Evolutionary conservation across 2,888 invertebrate species (phyloP), one percentile per base, ranked within the genome.

Genomic region (Horisme vitalbata): DNA sequence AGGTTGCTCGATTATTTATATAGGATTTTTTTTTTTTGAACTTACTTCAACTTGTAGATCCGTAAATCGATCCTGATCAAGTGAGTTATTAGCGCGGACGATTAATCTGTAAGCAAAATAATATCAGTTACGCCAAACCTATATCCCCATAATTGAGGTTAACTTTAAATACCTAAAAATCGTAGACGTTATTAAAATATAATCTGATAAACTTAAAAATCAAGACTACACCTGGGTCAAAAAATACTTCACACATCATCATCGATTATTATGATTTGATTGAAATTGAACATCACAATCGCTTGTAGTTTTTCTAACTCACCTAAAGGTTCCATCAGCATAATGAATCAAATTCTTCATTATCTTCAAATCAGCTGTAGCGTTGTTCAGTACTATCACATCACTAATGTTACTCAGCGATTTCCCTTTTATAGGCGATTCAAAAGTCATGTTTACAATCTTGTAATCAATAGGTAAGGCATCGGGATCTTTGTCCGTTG

Each of bases 321-420:
- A 92, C 92, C 90, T 90, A 78, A 94, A 91, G 77, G 92, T 91
- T 15, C 95, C 91, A 79, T 95, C 92, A 45, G 92, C 91, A 75
- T 92, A 91, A 70, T 92, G 91, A 54, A 93, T 79, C 69, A 94
- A 81, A 71, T 93, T 91, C 69, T 92, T 89, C 71, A 93, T 93
- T 0, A 95, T 94, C 26, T 93, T 91, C 23, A 96, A 72, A 58
- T 95, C 94, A 0, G 95, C 96, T 0, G 93, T 94, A n/a, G 81
- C 73, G 44, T 92, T 91, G 64, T 95, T 93, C 1, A 96, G 66
- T 0, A 91, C 82, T 38, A 96, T 92, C 0, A 93, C 86, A 48
- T 89, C 86, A 6, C 85, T 83, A 0, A 91, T 72, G 41, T 91
- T 90, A 38, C 55, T 75, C 0, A 79, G 71, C 5, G 87, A 88